A percentile compares a stretch with the other conserved stretches of the same genome.
phyloP scores from a whole-genome alignment of 92 coral and sea anemone species.

The Porites divaricata region DNA sequence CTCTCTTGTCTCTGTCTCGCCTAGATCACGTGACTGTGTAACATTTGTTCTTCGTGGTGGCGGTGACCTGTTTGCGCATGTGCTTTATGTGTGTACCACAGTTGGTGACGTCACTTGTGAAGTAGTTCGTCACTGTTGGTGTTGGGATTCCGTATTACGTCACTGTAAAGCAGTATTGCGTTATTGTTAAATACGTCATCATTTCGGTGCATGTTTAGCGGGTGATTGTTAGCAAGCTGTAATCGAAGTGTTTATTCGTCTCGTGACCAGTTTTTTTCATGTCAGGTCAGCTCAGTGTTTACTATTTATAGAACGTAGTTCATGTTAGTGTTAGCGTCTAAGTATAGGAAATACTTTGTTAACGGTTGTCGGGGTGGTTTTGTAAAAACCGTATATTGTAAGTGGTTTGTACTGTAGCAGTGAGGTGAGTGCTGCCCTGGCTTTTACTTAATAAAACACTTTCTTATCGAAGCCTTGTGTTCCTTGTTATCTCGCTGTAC shows the following conservation, averaged over 20 bases:
- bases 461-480: background rate
- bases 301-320: constrained; percentile 42
- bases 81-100: constrained; percentile 58
- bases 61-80: constrained; percentile 83
- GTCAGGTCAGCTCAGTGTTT: constrained; percentile 45
- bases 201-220: constrained; percentile 37
- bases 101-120: constrained; percentile 63
- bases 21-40: constrained; percentile 95
- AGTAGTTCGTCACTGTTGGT: constrained; percentile 50
- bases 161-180: constrained; percentile 42
- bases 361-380: constrained; percentile 32
- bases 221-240: constrained; percentile 27
- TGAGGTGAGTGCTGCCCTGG: constrained; percentile 38
- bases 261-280: constrained; percentile 28
- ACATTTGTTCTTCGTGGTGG: constrained; percentile 87
- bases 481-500: background rate
- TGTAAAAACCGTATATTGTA: constrained; percentile 30
- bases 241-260: constrained; percentile 37
- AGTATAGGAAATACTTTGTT: constrained; percentile 42
- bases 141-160: constrained; percentile 55
- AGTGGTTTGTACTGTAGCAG: constrained; percentile 7
- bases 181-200: constrained; percentile 36
- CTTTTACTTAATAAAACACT: constrained; percentile 46
- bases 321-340: constrained; percentile 32
- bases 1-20: constrained; percentile 82